A percentile compares a stretch with the other conserved stretches of the same genome.
Evolutionary conservation across 2,888 invertebrate species (phyloP).

Genomic region (Tuberolachnus salignus): DNA sequence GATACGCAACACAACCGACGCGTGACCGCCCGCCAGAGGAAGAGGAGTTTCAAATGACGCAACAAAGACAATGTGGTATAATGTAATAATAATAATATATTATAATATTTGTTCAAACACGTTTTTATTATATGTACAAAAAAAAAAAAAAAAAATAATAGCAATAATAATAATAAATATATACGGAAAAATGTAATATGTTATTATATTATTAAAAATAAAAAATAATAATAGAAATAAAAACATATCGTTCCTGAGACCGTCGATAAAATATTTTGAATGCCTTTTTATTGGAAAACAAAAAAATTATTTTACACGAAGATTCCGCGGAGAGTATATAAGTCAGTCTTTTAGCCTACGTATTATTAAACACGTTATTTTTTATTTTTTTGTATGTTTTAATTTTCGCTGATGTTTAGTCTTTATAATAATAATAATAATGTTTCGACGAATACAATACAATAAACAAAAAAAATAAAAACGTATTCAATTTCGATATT

Average conservation of each 20-base stretch:
- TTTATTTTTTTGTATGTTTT: conserved; percentile 18
- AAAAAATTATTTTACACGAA: conserved; percentile 34
- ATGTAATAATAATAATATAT: conserved; percentile 8
- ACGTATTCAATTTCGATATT: conserved; percentile 16
- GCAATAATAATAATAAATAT: conserved; percentile 1
- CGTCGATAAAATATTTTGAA: conserved; percentile 30
- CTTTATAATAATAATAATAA: neutral
- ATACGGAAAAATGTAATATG: no score
- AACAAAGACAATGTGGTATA: neutral
- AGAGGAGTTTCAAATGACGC: neutral
- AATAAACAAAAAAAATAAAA: neutral
- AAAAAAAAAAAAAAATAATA: conserved; percentile 45
- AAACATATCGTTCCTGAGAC: conserved; percentile 48
- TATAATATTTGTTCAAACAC: conserved; percentile 21
- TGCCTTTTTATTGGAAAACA: conserved; percentile 28
- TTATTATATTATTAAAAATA: no score
- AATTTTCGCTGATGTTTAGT: conserved; percentile 35
- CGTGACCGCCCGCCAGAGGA: no score
- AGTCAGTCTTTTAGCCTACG: conserved; percentile 56
- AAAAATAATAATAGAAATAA: conserved; percentile 51
- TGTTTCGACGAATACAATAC: conserved; percentile 42
- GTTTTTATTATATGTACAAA: conserved; percentile 53
- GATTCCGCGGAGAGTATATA: conserved; percentile 39
- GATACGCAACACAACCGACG: conserved; percentile 33
- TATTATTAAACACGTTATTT: conserved; percentile 42